phyloP scores from a whole-genome alignment of 2,888 invertebrate species.

The Congeria kusceri region DNA sequence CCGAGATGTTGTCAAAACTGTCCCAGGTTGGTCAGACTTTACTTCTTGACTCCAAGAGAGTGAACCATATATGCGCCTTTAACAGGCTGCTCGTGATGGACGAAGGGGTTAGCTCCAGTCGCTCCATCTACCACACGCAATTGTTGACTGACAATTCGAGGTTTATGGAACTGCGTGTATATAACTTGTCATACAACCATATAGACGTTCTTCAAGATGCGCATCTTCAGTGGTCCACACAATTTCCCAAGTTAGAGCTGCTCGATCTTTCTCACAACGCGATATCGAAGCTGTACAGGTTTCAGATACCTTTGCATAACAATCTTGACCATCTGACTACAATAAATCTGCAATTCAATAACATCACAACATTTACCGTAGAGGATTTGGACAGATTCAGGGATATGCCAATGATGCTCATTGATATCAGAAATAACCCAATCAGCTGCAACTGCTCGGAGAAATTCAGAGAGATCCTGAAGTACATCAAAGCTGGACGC shows the following conservation, averaged over 20 bases:
- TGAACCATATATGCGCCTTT: constrained; percentile 61
- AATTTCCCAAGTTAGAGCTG: constrained; percentile 68
- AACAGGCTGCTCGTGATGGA: constrained; percentile 61
- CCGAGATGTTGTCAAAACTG: constrained; percentile 10
- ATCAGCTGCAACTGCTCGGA: constrained; percentile 71
- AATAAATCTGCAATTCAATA: constrained; percentile 66
- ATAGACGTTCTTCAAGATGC: constrained; percentile 58
- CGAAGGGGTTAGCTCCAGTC: constrained; percentile 56
- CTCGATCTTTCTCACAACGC: constrained; percentile 73
- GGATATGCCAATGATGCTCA: constrained; percentile 61
- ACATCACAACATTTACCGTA: constrained; percentile 64
- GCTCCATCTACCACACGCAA: constrained; percentile 64
- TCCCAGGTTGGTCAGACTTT: constrained; percentile 47
- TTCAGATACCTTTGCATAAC: constrained; percentile 50
- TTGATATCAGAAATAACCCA: constrained; percentile 72
- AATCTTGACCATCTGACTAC: constrained; percentile 41
- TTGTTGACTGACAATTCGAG: constrained; percentile 60
- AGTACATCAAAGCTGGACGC: constrained; percentile 30
- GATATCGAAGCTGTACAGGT: constrained; percentile 65
- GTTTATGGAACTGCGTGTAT: constrained; percentile 63
- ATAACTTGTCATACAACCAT: constrained; percentile 59
- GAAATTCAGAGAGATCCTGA: constrained; percentile 34
- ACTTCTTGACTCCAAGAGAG: constrained; percentile 41
- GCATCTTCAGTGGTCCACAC: constrained; percentile 65
- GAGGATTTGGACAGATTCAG: constrained; percentile 61